These are phyloP conservation scores for Lagothrix lagotricha DNA, from an alignment of 2,797 vertebrate species.

Conservation along the genomic window DNA sequence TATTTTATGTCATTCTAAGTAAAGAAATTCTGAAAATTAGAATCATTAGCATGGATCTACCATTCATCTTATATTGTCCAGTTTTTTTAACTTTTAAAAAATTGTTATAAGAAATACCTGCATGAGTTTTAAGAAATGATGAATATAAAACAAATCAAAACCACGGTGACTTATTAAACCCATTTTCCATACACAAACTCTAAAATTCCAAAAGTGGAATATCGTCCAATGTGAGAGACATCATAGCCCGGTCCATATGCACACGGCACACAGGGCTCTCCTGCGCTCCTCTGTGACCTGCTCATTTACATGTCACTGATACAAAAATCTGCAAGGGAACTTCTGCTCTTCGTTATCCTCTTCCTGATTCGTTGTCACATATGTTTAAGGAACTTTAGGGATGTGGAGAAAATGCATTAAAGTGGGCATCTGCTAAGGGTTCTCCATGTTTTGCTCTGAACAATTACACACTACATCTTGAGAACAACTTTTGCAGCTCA, in stretches of 20 bases:
- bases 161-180: slow-evolving; percentile 66
- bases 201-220: slow-evolving; percentile 84
- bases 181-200: slow-evolving; percentile 80
- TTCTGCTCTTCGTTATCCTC: background rate
- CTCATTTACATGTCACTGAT: slow-evolving; percentile 51
- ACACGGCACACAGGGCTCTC: slow-evolving; percentile 43
- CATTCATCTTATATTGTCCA: no score
- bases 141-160: slow-evolving; percentile 65
- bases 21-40: no score
- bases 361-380: background rate
- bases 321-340: background rate
- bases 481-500: background rate
- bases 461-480: background rate
- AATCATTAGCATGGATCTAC: no score
- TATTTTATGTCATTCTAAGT: no score
- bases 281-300: slow-evolving; percentile 43
- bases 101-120: slow-evolving; percentile 80
- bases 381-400: slow-evolving; percentile 43
- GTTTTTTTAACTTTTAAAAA: slow-evolving; percentile 13
- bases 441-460: background rate
- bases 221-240: slow-evolving; percentile 84
- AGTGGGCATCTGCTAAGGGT: background rate
- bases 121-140: slow-evolving; percentile 76
- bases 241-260: slow-evolving; percentile 72
- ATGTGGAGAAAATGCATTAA: background rate